Evolutionary conservation across 2,888 invertebrate genomes (phyloP).

Genomic region (Troides aeacus): DNA sequence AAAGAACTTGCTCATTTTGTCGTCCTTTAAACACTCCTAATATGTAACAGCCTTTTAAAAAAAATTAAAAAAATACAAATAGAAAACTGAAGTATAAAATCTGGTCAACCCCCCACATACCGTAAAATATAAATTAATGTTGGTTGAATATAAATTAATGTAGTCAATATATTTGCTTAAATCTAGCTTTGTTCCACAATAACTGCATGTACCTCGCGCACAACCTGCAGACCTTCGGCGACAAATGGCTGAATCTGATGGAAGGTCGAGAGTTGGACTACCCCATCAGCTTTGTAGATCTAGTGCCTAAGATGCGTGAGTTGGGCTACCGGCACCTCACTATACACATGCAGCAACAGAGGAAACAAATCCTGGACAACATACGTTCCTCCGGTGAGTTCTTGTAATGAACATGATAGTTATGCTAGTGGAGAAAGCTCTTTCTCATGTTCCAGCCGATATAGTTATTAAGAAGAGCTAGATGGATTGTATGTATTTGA

Average conservation of each 20-base stretch:
- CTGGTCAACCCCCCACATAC: no score
- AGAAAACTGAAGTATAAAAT: no score
- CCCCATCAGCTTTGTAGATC: constrained; percentile 83
- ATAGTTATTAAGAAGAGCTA: no score
- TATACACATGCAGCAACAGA: constrained; percentile 87
- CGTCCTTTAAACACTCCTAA: no score
- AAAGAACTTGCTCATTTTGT: no score
- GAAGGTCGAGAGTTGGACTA: constrained; percentile 76
- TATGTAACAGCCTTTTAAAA: no score
- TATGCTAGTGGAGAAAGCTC: no score
- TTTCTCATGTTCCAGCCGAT: background rate
- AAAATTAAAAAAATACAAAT: no score
- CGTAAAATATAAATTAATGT: background rate
- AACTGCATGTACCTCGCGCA: constrained; percentile 94
- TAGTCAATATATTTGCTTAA: background rate
- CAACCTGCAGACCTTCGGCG: constrained; percentile 83
- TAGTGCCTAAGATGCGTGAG: constrained; percentile 83
- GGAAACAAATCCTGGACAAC: constrained; percentile 86
- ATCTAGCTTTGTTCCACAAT: constrained; percentile 90
- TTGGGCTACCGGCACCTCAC: constrained; percentile 86
- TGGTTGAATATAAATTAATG: background rate
- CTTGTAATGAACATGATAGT: background rate
- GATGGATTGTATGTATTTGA: no score
- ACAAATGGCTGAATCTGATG: constrained; percentile 83
- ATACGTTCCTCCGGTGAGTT: constrained; percentile 85